phyloP scores from a whole-genome alignment of 2,797 vertebrate genomes.

The Rhynchotus rufescens region DNA sequence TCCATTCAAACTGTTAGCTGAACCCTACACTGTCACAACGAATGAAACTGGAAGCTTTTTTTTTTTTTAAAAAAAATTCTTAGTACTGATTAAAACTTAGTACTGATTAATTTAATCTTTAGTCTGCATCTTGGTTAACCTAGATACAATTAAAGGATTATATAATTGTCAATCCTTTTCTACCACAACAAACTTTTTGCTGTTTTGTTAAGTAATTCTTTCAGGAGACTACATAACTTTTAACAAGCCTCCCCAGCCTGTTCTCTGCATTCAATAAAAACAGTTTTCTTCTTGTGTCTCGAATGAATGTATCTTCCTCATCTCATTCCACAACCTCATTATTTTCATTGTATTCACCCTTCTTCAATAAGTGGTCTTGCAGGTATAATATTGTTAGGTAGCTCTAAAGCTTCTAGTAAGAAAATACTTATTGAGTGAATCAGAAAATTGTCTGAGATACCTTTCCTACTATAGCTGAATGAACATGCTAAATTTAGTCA shows the following conservation, averaged over 20 bases:
- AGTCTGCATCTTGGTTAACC: slow-evolving; percentile 32
- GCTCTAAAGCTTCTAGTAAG: slow-evolving; percentile 31
- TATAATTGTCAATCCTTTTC: slow-evolving; percentile 17
- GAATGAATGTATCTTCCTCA: slow-evolving; percentile 24
- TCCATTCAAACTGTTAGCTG: slow-evolving; percentile 33
- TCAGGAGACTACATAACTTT: slow-evolving; percentile 39
- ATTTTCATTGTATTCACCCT: slow-evolving; percentile 39
- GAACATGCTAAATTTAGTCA: background rate
- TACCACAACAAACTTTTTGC: slow-evolving; percentile 18
- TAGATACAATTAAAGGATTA: slow-evolving; percentile 40
- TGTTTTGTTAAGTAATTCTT: slow-evolving; percentile 21
- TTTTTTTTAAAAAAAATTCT: background rate
- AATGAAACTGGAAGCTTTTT: background rate
- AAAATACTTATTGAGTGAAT: slow-evolving; percentile 27
- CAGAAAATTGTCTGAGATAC: background rate
- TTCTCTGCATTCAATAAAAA: slow-evolving; percentile 28
- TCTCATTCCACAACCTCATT: slow-evolving; percentile 48
- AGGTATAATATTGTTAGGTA: slow-evolving; percentile 60
- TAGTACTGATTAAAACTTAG: slow-evolving; percentile 30
- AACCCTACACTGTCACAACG: background rate
- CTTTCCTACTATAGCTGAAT: background rate
- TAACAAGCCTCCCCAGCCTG: slow-evolving; percentile 55
- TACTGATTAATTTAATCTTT: slow-evolving; percentile 45
- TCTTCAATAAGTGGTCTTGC: slow-evolving; percentile 55
- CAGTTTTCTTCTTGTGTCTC: slow-evolving; percentile 27